Conservation (phyloP, 2,888 invertebrate species). For the Phalangium opilio region DNA sequence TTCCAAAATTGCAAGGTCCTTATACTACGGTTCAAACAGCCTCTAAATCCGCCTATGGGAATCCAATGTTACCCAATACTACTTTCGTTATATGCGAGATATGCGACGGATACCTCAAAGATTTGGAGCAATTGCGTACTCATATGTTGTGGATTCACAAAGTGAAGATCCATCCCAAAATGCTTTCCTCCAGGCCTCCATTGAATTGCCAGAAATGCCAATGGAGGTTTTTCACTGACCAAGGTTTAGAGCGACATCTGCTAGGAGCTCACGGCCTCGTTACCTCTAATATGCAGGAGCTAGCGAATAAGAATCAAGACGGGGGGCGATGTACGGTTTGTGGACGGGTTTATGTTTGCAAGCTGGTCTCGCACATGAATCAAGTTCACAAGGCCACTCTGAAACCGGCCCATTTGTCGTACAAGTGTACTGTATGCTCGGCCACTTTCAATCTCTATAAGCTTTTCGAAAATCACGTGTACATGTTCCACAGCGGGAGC, state of each 20-base stretch:
- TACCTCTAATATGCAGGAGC: slow-evolving; percentile 88
- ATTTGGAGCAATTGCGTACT: slow-evolving; percentile 78
- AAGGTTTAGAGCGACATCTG: slow-evolving; percentile 87
- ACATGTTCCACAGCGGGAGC: slow-evolving; percentile 74
- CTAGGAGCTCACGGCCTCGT: slow-evolving; percentile 86
- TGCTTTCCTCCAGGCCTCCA: slow-evolving; percentile 86
- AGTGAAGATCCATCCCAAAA: slow-evolving; percentile 88
- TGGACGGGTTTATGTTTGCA: slow-evolving; percentile 89
- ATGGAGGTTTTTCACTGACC: slow-evolving; percentile 90
- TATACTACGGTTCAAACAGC: not conserved
- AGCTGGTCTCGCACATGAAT: slow-evolving; percentile 76
- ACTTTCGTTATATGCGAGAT: slow-evolving; percentile 90
- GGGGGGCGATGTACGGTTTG: slow-evolving; percentile 88
- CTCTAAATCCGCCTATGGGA: not conserved
- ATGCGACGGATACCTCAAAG: slow-evolving; percentile 92
- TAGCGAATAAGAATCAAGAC: slow-evolving; percentile 86
- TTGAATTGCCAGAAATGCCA: slow-evolving; percentile 92
- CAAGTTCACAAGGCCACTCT: slow-evolving; percentile 79
- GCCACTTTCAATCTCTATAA: slow-evolving; percentile 91
- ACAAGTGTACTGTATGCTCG: slow-evolving; percentile 88
- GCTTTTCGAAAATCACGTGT: slow-evolving; percentile 84
- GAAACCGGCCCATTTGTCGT: slow-evolving; percentile 81
- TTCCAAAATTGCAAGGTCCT: slow-evolving; percentile 9
- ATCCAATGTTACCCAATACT: slow-evolving; percentile 35
- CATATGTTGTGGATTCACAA: slow-evolving; percentile 98